These are phyloP conservation scores for Galerucella pusilla DNA, from an alignment of 2,888 invertebrate genomes.

Conservation along the genomic window DNA sequence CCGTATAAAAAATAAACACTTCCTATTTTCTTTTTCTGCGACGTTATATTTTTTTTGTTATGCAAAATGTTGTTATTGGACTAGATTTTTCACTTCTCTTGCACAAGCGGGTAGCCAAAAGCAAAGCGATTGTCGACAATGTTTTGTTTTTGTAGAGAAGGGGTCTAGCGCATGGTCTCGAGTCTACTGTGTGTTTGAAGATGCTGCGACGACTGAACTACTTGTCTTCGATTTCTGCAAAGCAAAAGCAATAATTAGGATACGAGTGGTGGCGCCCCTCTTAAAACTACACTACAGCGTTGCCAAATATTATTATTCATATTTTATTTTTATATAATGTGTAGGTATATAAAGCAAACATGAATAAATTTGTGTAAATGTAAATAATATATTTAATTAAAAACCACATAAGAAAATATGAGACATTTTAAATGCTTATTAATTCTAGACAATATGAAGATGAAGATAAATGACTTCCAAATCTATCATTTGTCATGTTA, in stretches of 20 bases:
- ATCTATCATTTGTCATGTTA: no score
- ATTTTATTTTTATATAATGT: not conserved
- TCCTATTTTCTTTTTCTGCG: constrained; percentile 40
- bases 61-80: constrained; percentile 36
- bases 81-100: constrained; percentile 50
- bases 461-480: no score
- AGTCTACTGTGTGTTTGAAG: constrained; percentile 54
- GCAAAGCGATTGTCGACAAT: constrained; percentile 62
- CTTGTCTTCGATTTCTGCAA: constrained; percentile 56
- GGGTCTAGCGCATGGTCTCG: constrained; percentile 64
- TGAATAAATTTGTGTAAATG: no score
- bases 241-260: constrained; percentile 55
- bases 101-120: constrained; percentile 64
- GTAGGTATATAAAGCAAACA: no score
- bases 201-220: constrained; percentile 53
- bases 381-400: no score
- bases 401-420: no score
- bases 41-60: constrained; percentile 39
- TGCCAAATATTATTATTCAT: constrained; percentile 23
- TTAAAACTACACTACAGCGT: constrained; percentile 38
- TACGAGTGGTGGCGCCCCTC: constrained; percentile 36
- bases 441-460: no score
- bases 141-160: constrained; percentile 46
- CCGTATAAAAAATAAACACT: constrained; percentile 54
- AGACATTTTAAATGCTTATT: no score